Evolutionary conservation across 2,113 vertebrate genomes (phyloP), one percentile per base, ranked within the genome.

Genomic region (Heterocephalus glaber): DNA sequence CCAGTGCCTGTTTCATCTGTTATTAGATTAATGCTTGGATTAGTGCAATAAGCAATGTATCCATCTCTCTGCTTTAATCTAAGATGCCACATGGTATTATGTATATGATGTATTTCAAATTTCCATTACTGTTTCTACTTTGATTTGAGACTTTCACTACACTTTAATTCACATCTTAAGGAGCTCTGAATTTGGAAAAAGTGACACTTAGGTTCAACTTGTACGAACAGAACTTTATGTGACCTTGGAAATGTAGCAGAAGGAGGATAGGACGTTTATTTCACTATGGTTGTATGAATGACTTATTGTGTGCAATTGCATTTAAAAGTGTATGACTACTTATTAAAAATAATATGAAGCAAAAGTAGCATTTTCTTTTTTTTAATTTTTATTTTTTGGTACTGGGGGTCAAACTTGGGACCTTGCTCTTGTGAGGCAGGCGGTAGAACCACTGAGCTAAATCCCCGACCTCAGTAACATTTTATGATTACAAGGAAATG

Each of bases 401-500:
- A 49, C 47, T 9, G 9, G 47, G 47, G 47, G 9, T 49, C 9
- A 9, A 49, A 49, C 9, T 49, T 9, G 9, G 47, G 47, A 49
- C 47, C 47, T 49, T 49, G 47, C 47, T 6, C 47, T 49, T 49
- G 47, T 49, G 47, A 49, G 9, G 47, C 47, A 49, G 47, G 47
- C 9, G n/a, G n/a, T n/a, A 9, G 9, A 49, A 49, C 47, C 47
- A 49, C 47, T 49, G 47, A 49, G 47, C 47, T 49, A 49, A 49
- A 49, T 49, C 47, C 47, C 47, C 9, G 47, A 5, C 9, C 47
- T 9, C 47, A 49, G 60, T 41, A 22, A 70, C 10, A 61, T 49
- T 94, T 91, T 66, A 89, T 95, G 14, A 76, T 92, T 86, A 74
- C 54, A 81, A 79, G 35, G 19, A 95, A 90, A 85, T 94, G 35